A percentile compares a stretch with the other conserved stretches of the same genome.
Evolutionary conservation across 2,113 vertebrate species (phyloP).

Genomic region (Saguinus midas): DNA sequence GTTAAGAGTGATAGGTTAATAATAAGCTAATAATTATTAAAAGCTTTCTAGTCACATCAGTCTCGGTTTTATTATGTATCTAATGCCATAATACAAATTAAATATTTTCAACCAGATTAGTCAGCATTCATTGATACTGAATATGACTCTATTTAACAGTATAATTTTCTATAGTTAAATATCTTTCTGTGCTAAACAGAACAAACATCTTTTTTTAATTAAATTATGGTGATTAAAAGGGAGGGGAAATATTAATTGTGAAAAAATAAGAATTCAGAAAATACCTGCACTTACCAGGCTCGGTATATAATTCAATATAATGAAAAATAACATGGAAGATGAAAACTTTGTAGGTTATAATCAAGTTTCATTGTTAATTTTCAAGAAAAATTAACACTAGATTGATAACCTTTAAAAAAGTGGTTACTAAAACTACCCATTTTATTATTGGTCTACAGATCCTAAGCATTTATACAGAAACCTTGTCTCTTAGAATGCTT

Average conservation of each 20-base stretch:
- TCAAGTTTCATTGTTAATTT: background rate
- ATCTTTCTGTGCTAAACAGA: background rate
- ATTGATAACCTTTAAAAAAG: background rate
- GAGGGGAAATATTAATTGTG: background rate
- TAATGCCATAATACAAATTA: background rate
- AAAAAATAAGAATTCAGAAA: background rate
- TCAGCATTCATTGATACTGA: background rate
- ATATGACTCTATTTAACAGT: background rate
- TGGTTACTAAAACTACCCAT: background rate
- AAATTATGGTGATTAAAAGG: background rate
- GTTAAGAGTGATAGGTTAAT: background rate
- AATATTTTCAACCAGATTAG: background rate
- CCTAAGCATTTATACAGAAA: background rate
- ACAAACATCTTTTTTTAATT: background rate
- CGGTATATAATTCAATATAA: background rate
- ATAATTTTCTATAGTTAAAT: background rate
- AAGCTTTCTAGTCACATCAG: background rate
- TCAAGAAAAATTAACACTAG: background rate
- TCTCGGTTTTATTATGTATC: background rate
- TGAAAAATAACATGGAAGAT: background rate
- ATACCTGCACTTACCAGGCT: background rate
- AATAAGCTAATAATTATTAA: background rate
- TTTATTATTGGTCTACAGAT: background rate
- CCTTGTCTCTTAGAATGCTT: background rate
- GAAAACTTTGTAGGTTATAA: background rate